Evolutionary conservation across 1,140 invertebrate genomes (phyloP).

Genomic region (Temnothorax longispinosus): DNA sequence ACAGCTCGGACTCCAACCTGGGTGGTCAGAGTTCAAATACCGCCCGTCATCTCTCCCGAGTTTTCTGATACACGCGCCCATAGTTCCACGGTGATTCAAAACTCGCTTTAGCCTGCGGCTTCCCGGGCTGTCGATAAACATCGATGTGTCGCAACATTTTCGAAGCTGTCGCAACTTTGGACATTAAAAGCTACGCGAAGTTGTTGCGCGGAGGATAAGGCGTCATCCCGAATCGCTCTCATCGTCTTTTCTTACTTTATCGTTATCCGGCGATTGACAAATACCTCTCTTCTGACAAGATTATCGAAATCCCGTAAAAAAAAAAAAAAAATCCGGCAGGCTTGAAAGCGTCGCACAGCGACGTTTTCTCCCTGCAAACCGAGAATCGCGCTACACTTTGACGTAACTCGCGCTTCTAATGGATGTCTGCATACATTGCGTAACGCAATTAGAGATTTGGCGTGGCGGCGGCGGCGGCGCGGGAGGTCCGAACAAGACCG

Average conservation of each 20-base stretch:
- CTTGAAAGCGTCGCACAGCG: not conserved
- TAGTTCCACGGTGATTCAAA: constrained; percentile 36
- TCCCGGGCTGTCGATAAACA: not conserved
- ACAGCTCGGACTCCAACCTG: constrained; percentile 53
- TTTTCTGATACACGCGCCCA: constrained; percentile 57
- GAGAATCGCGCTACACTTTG: not conserved
- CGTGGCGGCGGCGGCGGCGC: not conserved
- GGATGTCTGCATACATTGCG: not conserved
- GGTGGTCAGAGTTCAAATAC: constrained; percentile 63
- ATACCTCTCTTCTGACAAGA: not conserved
- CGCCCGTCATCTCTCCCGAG: constrained; percentile 53
- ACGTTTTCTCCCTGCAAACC: not conserved
- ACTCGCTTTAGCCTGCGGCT: constrained; percentile 14
- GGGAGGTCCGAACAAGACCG: constrained; percentile 21
- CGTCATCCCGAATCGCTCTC: not conserved
- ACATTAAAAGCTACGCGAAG: not conserved
- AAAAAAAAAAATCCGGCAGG: not conserved
- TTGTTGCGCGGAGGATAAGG: not conserved
- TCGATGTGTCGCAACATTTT: not conserved
- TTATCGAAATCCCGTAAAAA: not conserved
- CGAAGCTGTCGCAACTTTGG: not conserved
- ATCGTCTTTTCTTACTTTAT: not conserved
- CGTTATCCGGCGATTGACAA: not conserved
- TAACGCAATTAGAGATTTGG: constrained; percentile 42
- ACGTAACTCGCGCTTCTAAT: constrained; percentile 6